phyloP scores from a whole-genome alignment of 2,113 vertebrate species.

The Xiphophorus maculatus region DNA sequence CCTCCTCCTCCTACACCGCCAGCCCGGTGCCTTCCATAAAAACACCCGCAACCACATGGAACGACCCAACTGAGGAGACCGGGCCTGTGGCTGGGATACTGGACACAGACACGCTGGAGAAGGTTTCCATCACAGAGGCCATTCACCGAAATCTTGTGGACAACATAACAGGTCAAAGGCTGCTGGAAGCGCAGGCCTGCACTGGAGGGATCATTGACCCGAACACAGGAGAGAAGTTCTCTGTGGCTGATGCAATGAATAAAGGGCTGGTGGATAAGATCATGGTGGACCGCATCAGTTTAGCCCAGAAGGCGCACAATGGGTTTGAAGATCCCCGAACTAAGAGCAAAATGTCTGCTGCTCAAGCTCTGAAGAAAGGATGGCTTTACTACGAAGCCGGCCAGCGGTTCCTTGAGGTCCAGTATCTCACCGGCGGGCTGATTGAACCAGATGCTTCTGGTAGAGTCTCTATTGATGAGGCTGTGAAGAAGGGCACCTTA shows the following conservation, averaged over 20 bases:
- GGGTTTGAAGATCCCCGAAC: slow-evolving; percentile 98
- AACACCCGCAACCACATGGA: slow-evolving; percentile 85
- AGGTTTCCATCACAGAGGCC: slow-evolving; percentile 94
- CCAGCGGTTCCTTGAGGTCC: slow-evolving; percentile 96
- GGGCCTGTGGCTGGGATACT: slow-evolving; percentile 94
- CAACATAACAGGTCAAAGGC: slow-evolving; percentile 93
- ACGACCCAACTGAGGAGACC: slow-evolving; percentile 90
- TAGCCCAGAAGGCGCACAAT: slow-evolving; percentile 94
- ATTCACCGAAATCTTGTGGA: slow-evolving; percentile 96
- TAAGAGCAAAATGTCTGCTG: slow-evolving; percentile 96
- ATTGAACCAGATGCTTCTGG: slow-evolving; percentile 87
- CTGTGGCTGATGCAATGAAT: slow-evolving; percentile 85
- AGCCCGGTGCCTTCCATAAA: slow-evolving; percentile 84
- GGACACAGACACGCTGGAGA: slow-evolving; percentile 96
- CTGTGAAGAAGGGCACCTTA: slow-evolving; percentile 90
- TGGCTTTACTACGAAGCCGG: slow-evolving; percentile 98
- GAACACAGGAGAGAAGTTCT: slow-evolving; percentile 86
- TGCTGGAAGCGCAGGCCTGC: slow-evolving; percentile 96
- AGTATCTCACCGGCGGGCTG: slow-evolving; percentile 95
- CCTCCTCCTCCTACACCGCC: slow-evolving; percentile 87
- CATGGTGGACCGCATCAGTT: slow-evolving; percentile 97
- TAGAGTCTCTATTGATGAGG: slow-evolving; percentile 90
- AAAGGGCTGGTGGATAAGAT: slow-evolving; percentile 93
- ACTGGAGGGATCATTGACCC: slow-evolving; percentile 96
- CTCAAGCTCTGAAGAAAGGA: slow-evolving; percentile 96